A percentile compares a stretch with the other conserved stretches of the same genome.
Conservation (phyloP, 2,888 invertebrate genomes). For the Tipula helvola region DNA sequence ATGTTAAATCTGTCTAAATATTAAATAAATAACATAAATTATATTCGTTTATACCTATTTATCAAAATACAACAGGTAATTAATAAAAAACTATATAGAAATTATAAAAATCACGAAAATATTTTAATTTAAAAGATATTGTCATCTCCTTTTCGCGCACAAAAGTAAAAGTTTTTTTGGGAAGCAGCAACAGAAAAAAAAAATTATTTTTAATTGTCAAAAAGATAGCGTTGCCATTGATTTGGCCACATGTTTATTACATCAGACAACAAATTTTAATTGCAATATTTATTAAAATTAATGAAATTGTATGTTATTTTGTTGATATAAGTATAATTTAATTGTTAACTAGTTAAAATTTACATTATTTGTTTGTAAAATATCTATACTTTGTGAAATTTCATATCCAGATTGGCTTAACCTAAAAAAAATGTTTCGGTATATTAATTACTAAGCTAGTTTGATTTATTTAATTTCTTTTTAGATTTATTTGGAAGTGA, state of each 20-base stretch:
- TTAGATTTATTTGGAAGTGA: neutral
- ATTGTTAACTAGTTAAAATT: neutral
- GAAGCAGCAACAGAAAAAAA: neutral
- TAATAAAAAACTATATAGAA: neutral
- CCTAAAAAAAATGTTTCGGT: neutral
- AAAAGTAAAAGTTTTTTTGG: neutral
- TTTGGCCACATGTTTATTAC: constrained; percentile 8
- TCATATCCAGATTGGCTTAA: neutral
- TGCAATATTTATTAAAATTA: neutral
- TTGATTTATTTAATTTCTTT: neutral
- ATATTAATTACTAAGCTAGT: neutral
- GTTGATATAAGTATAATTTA: neutral
- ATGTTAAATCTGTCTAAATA: neutral
- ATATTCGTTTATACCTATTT: neutral
- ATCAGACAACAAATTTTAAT: neutral
- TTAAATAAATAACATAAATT: neutral
- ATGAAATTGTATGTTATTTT: neutral
- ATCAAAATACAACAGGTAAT: neutral
- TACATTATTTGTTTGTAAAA: neutral
- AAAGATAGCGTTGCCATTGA: constrained; percentile 5
- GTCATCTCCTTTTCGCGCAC: neutral
- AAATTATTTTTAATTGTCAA: neutral
- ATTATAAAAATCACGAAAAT: neutral
- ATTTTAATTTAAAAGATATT: neutral
- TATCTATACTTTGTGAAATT: neutral